Percentiles rank a stretch among this genome's conserved stretches.
Evolutionary conservation across 2,888 invertebrate genomes (phyloP).

Genomic region (Tinea pellionella): DNA sequence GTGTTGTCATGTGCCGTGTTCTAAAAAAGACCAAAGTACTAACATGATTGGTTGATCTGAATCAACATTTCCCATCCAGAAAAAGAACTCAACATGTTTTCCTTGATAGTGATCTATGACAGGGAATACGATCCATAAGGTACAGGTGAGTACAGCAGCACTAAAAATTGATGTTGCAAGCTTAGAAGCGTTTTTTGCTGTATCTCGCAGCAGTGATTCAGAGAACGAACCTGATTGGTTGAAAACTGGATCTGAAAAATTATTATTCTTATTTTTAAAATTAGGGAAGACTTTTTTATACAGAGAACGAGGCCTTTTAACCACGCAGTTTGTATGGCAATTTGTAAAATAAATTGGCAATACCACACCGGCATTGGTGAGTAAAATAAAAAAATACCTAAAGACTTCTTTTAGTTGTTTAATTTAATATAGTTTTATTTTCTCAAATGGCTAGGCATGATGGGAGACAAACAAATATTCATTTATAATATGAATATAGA

Average conservation of each 20-base stretch:
- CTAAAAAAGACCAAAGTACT: neutral
- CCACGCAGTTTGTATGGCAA: no score
- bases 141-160: conserved; percentile 42
- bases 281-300: neutral
- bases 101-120: conserved; percentile 26
- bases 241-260: conserved; percentile 10
- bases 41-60: neutral
- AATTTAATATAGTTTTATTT: no score
- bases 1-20: no score
- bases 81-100: conserved; percentile 32
- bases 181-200: neutral
- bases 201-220: neutral
- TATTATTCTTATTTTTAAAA: neutral
- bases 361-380: no score
- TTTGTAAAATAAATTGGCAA: no score
- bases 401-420: no score
- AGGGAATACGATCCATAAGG: conserved; percentile 43
- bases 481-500: neutral
- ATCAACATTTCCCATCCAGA: conserved; percentile 19
- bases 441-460: no score
- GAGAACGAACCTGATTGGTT: neutral
- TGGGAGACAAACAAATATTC: no score
- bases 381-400: no score
- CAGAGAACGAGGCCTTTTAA: neutral
- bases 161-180: conserved; percentile 15